Evolutionary conservation across 2,888 invertebrate species (phyloP), one percentile per base, ranked within the genome.

Genomic region (Syritta pipiens): DNA sequence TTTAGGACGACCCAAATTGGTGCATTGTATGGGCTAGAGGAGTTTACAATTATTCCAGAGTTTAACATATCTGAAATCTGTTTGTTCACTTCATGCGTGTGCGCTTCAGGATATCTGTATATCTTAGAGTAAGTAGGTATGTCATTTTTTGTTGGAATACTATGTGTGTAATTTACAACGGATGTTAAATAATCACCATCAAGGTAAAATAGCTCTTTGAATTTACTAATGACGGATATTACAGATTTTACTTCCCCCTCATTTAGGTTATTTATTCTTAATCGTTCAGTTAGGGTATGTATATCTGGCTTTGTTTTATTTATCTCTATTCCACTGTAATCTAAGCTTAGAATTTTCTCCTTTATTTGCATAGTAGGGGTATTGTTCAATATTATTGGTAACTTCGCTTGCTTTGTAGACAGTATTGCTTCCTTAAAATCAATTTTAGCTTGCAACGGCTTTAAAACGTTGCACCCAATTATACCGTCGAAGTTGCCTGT

Each of bases 21-120:
- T 1, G 40, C 26, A 17, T 48, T 48, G 40, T 37, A 68, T 9
- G 57, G 44, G 24, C 42, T 35, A 24, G 19, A 32, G 4, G 35
- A 35, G 6, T 32, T 48, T 12, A 22, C 46, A 4, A 57, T 49
- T 4, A 55, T 67, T 0, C 44, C 44, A 26, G 49, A 51, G 4
- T 44, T 30, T 22, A 69, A 28, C 46, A 69, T 60, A 44, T 69
- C 44, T 0, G 30, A 14, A 10, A 69, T 28, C 24, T 60, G 69
- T 44, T 42, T 28, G 2, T 69, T 48, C 3, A 60, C 51, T 10
- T 69, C 53, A 12, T 30, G 10, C n/a, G 5, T 5, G 5, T 20
- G 49, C 14, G 49, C 49, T 49, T 49, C 49, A 1, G 30, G 49
- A 9, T 49, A 49, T 5, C 49, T 49, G 10, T 49, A 49, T 14